These are phyloP conservation scores for Sula dactylatra DNA, from an alignment of 2,113 vertebrate genomes.

Conservation along the genomic window DNA sequence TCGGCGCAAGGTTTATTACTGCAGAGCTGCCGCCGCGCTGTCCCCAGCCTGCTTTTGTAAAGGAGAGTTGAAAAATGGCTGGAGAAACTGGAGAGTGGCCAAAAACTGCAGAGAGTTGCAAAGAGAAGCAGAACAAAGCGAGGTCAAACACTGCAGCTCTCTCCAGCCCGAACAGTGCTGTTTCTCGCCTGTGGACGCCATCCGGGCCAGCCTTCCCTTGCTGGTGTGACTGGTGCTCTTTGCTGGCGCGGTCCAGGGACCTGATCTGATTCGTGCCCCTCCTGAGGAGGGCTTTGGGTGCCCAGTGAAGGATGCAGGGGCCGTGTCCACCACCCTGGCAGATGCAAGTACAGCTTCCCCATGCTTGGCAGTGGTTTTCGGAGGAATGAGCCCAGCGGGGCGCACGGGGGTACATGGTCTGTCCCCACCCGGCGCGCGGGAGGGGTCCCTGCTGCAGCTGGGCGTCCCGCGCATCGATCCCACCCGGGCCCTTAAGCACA, in stretches of 20 bases:
- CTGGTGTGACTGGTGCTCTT: not conserved
- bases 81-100: conserved; percentile 33
- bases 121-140: conserved; percentile 29
- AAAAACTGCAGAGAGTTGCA: not conserved
- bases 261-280: no score
- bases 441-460: no score
- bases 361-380: accelerated
- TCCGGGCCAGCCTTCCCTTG: not conserved
- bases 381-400: accelerated
- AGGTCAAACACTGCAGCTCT: not conserved
- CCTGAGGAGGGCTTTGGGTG: not conserved
- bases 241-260: accelerated
- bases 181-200: not conserved
- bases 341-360: not conserved
- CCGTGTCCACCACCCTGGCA: not conserved
- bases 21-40: not conserved
- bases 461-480: accelerated
- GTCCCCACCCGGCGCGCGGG: accelerated
- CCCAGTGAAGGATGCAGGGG: not conserved
- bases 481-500: not conserved
- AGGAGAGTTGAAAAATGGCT: not conserved
- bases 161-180: not conserved
- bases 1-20: accelerated
- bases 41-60: not conserved
- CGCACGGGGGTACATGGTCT: accelerated